Percentiles rank a stretch among this genome's conserved stretches.
These are phyloP conservation scores for Xylocopa sonorina DNA, from an alignment of 1,140 invertebrate species.

Conservation along the genomic window DNA sequence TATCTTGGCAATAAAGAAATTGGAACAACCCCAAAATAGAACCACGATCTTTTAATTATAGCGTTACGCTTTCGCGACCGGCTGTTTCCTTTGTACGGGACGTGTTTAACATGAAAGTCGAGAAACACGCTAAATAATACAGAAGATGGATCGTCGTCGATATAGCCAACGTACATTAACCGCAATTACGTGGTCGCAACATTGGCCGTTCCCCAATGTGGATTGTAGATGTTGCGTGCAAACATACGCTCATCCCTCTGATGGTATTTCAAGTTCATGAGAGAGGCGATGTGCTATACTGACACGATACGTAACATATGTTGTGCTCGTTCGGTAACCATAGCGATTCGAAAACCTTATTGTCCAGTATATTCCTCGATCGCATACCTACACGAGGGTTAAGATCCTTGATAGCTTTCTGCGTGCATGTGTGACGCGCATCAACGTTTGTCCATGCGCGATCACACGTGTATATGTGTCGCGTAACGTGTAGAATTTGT, in stretches of 20 bases:
- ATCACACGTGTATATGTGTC: not conserved
- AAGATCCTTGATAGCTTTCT: conserved; percentile 8
- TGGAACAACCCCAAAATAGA: not conserved
- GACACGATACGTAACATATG: conserved; percentile 51
- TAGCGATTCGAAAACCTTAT: conserved; percentile 70
- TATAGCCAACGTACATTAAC: not conserved
- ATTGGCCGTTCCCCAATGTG: not conserved
- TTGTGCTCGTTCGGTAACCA: conserved; percentile 72
- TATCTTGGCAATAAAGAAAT: not conserved
- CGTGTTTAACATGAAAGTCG: not conserved
- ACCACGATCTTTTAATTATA: not conserved
- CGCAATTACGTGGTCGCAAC: not conserved
- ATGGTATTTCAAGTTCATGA: conserved; percentile 40
- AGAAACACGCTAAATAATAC: not conserved
- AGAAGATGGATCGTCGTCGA: not conserved
- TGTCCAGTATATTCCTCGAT: conserved; percentile 34
- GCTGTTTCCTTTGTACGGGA: not conserved
- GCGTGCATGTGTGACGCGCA: not conserved
- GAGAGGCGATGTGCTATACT: conserved; percentile 9
- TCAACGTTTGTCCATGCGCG: not conserved
- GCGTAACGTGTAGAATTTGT: not conserved
- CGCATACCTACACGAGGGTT: conserved; percentile 9
- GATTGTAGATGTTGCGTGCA: not conserved
- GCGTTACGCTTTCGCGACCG: not conserved
- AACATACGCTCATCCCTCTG: not conserved